Base-by-base conservation (phyloP, 2,888 invertebrate species). In the Oscheius myriophilus region DNA sequence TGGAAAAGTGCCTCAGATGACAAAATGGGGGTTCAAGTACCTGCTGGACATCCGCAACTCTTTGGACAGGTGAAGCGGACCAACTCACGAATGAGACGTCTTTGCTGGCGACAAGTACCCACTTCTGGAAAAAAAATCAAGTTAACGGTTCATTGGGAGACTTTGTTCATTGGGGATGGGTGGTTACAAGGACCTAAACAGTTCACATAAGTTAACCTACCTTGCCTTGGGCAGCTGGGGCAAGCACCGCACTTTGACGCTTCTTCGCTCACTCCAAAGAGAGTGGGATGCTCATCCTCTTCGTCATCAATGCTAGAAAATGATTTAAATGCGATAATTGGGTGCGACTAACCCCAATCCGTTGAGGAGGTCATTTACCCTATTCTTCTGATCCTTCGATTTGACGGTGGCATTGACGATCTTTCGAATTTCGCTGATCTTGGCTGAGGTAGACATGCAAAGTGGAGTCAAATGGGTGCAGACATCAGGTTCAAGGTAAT, bases 21-120 rank as follows among this genome's bases (percentile, higher is more conserved):
- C 33, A 33, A 9, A 33, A 33, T 33, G 3, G 33, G n/a, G 33
- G 33, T 9, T 33, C 33, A 33, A 33, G 33, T 33, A 33, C 33
- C 33, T 6, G 33, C 49, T 11, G 61, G 61, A 49, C 61, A 61
- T 12, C 61, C 61, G 39, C 74, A 74, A 6, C 71, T 71, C 42
- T 65, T 65, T 18, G 71, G 74, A 23, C 74, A 74, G 23, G 69
- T 54, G 18, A 57, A 53, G 33, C 52, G 55, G 9, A 71, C 71
- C n/a, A 74, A 16, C 42, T 58, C 59, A n/a, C 67, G 51, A 49
- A 67, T 67, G 41, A 70, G 64, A 0, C 52, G 26, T 33, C 67
- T 71, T 21, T 74, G 71, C 14, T 64, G n/a, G 21, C 64, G n/a
- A 45, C 74, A 74, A 33, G 41, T 33, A 23, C 71, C 62, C 12